Evolutionary conservation across 2,888 invertebrate species (phyloP).

Genomic region (Idaea straminata): DNA sequence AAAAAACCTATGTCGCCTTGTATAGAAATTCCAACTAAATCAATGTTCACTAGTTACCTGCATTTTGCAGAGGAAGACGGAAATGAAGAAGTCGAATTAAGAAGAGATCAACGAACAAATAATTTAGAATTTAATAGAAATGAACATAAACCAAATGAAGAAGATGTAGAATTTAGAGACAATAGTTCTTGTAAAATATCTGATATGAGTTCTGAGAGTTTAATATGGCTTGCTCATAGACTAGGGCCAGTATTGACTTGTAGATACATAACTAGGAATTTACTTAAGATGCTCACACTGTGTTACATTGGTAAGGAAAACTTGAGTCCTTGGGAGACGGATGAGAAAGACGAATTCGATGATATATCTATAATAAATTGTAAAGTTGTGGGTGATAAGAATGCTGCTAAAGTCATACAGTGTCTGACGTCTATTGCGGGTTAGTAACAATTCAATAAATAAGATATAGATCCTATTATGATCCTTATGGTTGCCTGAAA

Average conservation of each 20-base stretch:
- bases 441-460: constrained; percentile 50
- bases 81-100: constrained; percentile 37
- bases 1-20: constrained; percentile 81
- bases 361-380: constrained; percentile 83
- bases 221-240: constrained; percentile 95
- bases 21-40: constrained; percentile 83
- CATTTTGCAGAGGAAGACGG: constrained; percentile 67
- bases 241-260: constrained; percentile 97
- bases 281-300: constrained; percentile 95
- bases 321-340: constrained; percentile 74
- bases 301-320: constrained; percentile 95
- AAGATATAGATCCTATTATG: too few species aligned
- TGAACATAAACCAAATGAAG: constrained; percentile 38
- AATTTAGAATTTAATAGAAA: constrained; percentile 46
- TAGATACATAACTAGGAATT: constrained; percentile 92
- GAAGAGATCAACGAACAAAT: constrained; percentile 42
- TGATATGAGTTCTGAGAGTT: constrained; percentile 92
- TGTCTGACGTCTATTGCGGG: constrained; percentile 93
- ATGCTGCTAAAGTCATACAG: constrained; percentile 92
- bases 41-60: constrained; percentile 73
- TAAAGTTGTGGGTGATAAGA: constrained; percentile 87
- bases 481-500: too few species aligned
- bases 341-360: constrained; percentile 72
- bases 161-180: constrained; percentile 44
- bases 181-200: constrained; percentile 82